Evolutionary conservation across 2,113 vertebrate genomes (phyloP).

Genomic region (Budorcas taxicolor): DNA sequence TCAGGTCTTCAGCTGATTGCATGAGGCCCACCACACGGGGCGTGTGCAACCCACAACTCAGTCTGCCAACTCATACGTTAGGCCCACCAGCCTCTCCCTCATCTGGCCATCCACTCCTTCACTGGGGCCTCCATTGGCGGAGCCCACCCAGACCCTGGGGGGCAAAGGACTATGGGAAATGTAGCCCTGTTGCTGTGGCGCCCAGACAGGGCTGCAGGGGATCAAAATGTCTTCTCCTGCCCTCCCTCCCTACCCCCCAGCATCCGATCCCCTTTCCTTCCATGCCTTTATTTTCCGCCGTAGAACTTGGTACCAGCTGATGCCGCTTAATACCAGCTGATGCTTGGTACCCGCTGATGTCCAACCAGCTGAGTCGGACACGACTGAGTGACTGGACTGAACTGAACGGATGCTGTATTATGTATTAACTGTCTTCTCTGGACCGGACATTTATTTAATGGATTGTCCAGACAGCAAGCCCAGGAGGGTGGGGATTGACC

Average conservation of each 20-base stretch:
- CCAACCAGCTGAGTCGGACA: background rate
- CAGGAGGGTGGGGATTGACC: background rate
- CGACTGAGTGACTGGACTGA: background rate
- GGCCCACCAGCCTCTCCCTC: background rate
- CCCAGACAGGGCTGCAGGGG: background rate
- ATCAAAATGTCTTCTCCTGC: background rate
- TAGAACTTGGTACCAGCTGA: background rate
- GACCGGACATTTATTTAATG: background rate
- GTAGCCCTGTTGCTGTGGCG: too few species aligned
- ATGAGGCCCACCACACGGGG: background rate
- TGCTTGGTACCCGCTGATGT: background rate
- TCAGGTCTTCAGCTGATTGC: background rate
- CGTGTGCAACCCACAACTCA: background rate
- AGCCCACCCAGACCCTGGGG: too few species aligned
- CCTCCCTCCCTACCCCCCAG: rapidly evolving
- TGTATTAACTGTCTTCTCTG: too few species aligned
- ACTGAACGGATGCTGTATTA: background rate
- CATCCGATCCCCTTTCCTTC: rapidly evolving
- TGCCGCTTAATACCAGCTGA: background rate
- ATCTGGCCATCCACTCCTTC: rapidly evolving
- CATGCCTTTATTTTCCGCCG: background rate
- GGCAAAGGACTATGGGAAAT: background rate
- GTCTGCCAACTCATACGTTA: background rate
- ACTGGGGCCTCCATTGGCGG: rapidly evolving
- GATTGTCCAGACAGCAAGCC: background rate